phyloP scores from a whole-genome alignment of 53 echinoderm and acorn worm genomes.

The Luidia sarsii region DNA sequence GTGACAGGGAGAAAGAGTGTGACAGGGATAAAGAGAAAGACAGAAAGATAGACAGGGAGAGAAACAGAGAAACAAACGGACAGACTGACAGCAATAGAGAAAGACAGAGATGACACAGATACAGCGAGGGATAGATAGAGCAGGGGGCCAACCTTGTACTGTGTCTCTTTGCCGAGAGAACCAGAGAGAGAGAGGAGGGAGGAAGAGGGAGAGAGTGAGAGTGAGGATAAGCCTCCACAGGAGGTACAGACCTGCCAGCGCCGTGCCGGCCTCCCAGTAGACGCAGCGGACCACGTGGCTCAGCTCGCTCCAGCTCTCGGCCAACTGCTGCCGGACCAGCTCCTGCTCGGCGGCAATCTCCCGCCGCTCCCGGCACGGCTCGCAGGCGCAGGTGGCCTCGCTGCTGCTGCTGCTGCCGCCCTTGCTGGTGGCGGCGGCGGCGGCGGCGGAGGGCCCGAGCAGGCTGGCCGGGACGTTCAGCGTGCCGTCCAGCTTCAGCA shows the following conservation, averaged over 20 bases:
- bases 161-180: no score
- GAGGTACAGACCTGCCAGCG: slow-evolving; percentile 75
- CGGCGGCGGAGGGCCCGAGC: slow-evolving; percentile 26
- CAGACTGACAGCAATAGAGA: no score
- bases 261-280: slow-evolving; percentile 98
- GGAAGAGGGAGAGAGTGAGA: neutral
- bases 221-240: neutral
- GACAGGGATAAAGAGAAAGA: neutral
- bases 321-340: slow-evolving; percentile 84
- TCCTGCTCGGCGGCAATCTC: slow-evolving; percentile 94
- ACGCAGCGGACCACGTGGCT: slow-evolving; percentile 94
- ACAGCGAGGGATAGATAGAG: no score
- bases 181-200: no score
- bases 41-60: neutral
- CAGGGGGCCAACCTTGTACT: no score
- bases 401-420: slow-evolving; percentile 43
- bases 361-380: slow-evolving; percentile 82
- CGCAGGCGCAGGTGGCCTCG: slow-evolving; percentile 88
- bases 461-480: slow-evolving; percentile 63
- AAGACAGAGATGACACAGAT: no score
- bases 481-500: slow-evolving; percentile 73
- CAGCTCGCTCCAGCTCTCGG: slow-evolving; percentile 93
- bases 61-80: no score
- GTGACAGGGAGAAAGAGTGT: neutral
- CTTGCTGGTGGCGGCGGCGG: slow-evolving; percentile 27